Evolutionary conservation across 2,797 vertebrate species (phyloP), one percentile per base, ranked within the genome.

Genomic region (Enteromius trimaculatus): DNA sequence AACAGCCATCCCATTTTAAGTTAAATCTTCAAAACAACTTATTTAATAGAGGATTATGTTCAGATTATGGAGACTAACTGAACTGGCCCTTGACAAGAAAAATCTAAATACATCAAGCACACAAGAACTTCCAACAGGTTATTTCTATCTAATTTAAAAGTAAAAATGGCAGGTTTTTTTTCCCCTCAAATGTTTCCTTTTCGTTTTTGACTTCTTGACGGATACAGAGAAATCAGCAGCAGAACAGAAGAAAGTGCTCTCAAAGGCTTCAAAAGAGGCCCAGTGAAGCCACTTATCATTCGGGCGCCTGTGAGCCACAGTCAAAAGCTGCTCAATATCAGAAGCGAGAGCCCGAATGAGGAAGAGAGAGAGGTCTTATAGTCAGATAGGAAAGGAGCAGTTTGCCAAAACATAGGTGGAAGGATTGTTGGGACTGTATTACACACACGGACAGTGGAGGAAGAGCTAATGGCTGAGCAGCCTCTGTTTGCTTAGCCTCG

Each of bases 401-500:
- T 34, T 34, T 34, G 34, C 34, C 34, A 34, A 34, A 34, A 34
- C 34, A 34, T 34, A 34, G 5, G 34, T 34, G 34, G 34, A 34
- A 34, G 34, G 34, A 34, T 34, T 34, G 4, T 34, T 34, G 34
- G 34, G 34, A 34, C 23, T 76, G n/a, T 42, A 68, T 14, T 26
- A 47, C 76, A 64, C n/a, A 74, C 26, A 74, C 11, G 3, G 17
- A 74, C 71, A 47, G 23, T 11, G 39, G 17, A 77, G 37, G 39
- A 77, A 58, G n/a, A 42, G 66, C 11, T 47, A 77, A 64, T 14
- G 39, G 29, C 42, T 47, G 26, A 49, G 11, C n/a, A 21, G 49
- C n/a, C 34, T 80, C 16, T 14, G 44, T 58, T 70, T 70, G 51
- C 79, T 58, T 37, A 42, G 16, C 58, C 42, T 81, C 26, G 23